Evolutionary conservation across 2,888 invertebrate genomes (phyloP).

Genomic region (Campaea margaritaria): DNA sequence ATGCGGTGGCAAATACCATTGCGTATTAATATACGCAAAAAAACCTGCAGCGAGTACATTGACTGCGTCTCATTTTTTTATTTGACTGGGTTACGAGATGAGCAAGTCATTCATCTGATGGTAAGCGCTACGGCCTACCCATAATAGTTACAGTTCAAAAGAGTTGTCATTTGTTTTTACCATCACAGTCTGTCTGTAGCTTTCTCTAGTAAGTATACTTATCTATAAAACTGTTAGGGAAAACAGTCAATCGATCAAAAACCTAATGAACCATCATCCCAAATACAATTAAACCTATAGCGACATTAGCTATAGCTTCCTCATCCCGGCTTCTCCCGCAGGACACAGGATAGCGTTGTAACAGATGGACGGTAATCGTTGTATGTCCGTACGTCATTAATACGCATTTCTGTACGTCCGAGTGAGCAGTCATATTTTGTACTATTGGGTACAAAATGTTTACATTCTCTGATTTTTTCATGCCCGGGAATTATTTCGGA

Average conservation of each 20-base stretch:
- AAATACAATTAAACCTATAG: constrained; percentile 31
- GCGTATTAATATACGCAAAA: too few species aligned
- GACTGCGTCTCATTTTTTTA: too few species aligned
- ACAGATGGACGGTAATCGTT: constrained; percentile 77
- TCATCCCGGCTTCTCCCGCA: constrained; percentile 28
- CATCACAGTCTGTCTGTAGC: too few species aligned
- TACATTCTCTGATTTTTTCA: not conserved
- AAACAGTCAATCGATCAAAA: constrained; percentile 22
- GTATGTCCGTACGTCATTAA: constrained; percentile 73
- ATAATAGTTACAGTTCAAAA: too few species aligned
- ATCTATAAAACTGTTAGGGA: not conserved
- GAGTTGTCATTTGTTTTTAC: too few species aligned
- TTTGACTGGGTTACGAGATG: too few species aligned
- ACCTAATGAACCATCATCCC: constrained; percentile 22
- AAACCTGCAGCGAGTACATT: too few species aligned
- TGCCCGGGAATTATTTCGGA: too few species aligned
- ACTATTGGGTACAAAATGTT: constrained; percentile 43
- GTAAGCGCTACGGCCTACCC: too few species aligned
- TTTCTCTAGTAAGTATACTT: too few species aligned
- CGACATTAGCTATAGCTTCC: constrained; percentile 34
- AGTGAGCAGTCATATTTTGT: constrained; percentile 61
- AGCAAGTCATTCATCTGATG: too few species aligned
- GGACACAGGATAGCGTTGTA: constrained; percentile 56
- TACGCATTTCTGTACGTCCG: constrained; percentile 74
- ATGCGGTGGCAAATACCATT: too few species aligned